These are phyloP conservation scores for Mercenaria mercenaria DNA, from an alignment of 1,140 invertebrate species.

Conservation along the genomic window DNA sequence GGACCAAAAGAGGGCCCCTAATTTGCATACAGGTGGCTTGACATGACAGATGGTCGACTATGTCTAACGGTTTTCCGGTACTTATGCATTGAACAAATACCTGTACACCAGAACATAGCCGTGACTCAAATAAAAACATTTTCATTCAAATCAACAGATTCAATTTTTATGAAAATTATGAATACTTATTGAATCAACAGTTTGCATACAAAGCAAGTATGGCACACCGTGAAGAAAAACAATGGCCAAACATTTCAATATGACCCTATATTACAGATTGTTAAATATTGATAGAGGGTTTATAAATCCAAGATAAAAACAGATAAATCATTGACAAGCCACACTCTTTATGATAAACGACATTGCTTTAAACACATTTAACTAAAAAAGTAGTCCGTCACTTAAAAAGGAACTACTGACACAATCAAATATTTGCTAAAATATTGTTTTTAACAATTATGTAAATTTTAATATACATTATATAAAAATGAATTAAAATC, in stretches of 20 bases:
- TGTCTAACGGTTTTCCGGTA: constrained; percentile 9
- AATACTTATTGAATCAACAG: constrained; percentile 4
- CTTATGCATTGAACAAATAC: not conserved
- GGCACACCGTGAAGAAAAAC: not conserved
- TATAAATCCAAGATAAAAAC: constrained; percentile 32
- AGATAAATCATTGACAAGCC: constrained; percentile 11
- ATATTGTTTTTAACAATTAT: too few species aligned
- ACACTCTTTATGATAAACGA: constrained; percentile 18
- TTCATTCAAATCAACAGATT: not conserved
- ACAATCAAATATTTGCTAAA: too few species aligned
- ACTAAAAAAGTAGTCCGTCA: constrained; percentile 22
- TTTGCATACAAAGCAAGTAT: not conserved
- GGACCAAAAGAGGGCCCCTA: not conserved
- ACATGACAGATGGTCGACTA: not conserved
- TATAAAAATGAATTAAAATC: too few species aligned
- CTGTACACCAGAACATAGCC: not conserved
- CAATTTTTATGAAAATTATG: not conserved
- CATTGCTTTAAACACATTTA: not conserved
- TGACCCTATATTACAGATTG: not conserved
- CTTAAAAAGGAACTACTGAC: not conserved
- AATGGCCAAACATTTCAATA: not conserved
- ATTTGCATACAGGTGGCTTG: constrained; percentile 13
- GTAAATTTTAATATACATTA: too few species aligned
- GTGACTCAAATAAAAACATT: not conserved
- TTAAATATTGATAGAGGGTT: constrained; percentile 34